Conservation (phyloP, 2,888 invertebrate species). For the Stenoptilia bipunctidactyla region DNA sequence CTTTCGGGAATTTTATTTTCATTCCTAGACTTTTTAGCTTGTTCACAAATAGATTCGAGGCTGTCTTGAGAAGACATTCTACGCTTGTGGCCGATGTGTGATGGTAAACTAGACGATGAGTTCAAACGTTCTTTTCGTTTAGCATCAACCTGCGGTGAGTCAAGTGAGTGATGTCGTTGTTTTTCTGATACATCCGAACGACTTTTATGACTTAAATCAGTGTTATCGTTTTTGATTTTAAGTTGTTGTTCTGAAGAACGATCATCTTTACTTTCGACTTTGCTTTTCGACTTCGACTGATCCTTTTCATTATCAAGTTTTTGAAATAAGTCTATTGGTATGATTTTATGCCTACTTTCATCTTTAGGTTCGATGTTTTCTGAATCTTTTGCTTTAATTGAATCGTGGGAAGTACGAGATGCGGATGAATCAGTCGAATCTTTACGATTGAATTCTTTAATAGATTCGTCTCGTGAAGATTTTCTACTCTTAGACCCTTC, state of each 20-base stretch:
- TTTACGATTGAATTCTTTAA: conserved; percentile 52
- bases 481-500: conserved; percentile 47
- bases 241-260: conserved; percentile 5
- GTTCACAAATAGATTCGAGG: conserved; percentile 68
- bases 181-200: conserved; percentile 43
- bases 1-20: conserved; percentile 69
- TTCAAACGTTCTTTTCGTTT: conserved; percentile 74
- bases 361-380: conserved; percentile 47
- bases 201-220: conserved; percentile 27
- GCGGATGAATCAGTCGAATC: conserved; percentile 64
- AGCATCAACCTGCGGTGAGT: conserved; percentile 50
- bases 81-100: conserved; percentile 77
- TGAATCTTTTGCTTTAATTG: conserved; percentile 44
- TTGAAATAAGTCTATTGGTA: conserved; percentile 53
- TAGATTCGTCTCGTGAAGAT: conserved; percentile 52
- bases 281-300: conserved; percentile 16
- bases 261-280: conserved; percentile 22
- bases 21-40: conserved; percentile 74
- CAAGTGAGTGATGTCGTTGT: conserved; percentile 60
- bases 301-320: conserved; percentile 67
- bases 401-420: conserved; percentile 58
- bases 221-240: conserved; percentile 44
- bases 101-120: conserved; percentile 71
- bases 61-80: conserved; percentile 85
- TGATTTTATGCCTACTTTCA: conserved; percentile 38